phyloP scores from a whole-genome alignment of 2,888 invertebrate species.

The Lepidochrysops patricia region DNA sequence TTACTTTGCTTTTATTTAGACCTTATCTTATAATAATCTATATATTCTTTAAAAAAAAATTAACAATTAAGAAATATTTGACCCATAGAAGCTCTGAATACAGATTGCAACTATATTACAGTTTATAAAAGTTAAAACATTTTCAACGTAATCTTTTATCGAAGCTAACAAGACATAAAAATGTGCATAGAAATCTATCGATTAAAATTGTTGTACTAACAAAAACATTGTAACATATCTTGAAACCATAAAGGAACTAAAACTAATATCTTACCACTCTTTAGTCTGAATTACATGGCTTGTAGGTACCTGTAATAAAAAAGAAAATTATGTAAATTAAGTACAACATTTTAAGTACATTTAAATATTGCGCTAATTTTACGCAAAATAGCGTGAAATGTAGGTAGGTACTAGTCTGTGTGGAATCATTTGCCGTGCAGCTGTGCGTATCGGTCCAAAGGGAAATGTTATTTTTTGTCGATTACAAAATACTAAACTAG shows the following conservation, averaged over 20 bases:
- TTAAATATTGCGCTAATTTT: conserved; percentile 9
- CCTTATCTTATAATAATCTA: neutral
- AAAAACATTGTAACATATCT: no score
- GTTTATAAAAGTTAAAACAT: no score
- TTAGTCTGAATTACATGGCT: conserved; percentile 37
- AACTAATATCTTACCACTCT: conserved; percentile 33
- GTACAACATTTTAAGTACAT: neutral
- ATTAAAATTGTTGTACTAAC: no score
- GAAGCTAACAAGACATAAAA: no score
- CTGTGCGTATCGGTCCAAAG: neutral
- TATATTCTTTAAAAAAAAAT: no score
- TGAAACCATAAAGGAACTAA: neutral
- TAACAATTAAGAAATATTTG: no score
- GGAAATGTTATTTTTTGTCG: conserved; percentile 1
- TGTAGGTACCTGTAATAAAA: conserved; percentile 44
- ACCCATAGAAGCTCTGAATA: no score
- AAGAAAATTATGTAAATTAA: conserved; percentile 14
- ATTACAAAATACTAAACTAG: conserved; percentile 6
- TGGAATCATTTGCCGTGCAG: neutral
- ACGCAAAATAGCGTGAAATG: conserved; percentile 10
- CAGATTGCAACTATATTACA: no score
- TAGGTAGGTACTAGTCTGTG: neutral
- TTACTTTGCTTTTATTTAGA: neutral
- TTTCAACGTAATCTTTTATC: neutral
- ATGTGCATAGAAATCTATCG: neutral